Percentiles rank a stretch among this genome's conserved stretches.
Evolutionary conservation across 1,140 invertebrate genomes (phyloP).

Genomic region (Meloidogyne floridensis): DNA sequence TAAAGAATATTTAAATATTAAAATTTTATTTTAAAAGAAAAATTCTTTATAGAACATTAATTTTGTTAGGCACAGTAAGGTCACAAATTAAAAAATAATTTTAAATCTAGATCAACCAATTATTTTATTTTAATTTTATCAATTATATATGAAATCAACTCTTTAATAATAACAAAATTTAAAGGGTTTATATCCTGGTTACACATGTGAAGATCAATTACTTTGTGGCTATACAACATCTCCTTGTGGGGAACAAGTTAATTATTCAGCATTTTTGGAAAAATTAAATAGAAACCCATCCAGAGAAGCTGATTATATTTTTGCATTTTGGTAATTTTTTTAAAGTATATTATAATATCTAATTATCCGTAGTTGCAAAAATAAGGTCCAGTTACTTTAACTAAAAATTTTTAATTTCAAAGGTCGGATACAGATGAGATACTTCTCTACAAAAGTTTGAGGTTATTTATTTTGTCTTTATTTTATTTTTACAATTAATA

Average conservation of each 20-base stretch:
- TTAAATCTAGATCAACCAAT: too few species aligned
- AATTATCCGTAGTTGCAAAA: too few species aligned
- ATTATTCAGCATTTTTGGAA: conserved; percentile 64
- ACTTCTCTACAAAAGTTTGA: conserved; percentile 30
- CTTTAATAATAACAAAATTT: neutral
- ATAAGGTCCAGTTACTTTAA: too few species aligned
- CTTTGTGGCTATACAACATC: conserved; percentile 62
- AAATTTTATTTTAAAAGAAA: too few species aligned
- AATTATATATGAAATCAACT: too few species aligned
- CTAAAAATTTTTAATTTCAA: neutral
- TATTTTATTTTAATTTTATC: neutral
- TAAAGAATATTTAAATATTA: too few species aligned
- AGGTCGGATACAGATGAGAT: conserved; percentile 21
- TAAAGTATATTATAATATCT: too few species aligned
- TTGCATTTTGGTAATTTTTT: conserved; percentile 64
- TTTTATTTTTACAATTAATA: too few species aligned
- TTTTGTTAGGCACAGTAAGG: too few species aligned
- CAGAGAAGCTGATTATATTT: conserved; percentile 62
- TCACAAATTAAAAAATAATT: too few species aligned
- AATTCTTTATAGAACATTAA: too few species aligned
- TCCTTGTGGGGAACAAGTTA: conserved; percentile 53
- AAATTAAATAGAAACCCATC: conserved; percentile 60
- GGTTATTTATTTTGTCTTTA: neutral
- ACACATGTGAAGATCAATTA: conserved; percentile 64
- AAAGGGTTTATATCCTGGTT: conserved; percentile 60